Evolutionary conservation across 1,140 invertebrate species (phyloP), one percentile per base, ranked within the genome.

Genomic region (Argopecten irradians): DNA sequence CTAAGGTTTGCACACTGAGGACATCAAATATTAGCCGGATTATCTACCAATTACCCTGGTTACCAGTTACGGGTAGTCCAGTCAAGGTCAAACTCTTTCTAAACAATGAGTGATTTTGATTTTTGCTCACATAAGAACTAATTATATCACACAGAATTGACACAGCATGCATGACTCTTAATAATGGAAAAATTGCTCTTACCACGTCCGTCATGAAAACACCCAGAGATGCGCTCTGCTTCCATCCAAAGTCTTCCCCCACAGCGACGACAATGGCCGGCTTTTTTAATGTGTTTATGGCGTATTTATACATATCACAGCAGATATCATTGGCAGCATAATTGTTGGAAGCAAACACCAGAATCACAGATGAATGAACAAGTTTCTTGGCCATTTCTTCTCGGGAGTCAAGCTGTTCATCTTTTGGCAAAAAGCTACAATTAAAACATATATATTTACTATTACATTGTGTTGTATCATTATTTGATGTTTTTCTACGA

Each of bases 291-390:
- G 92, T 94, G 19, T 92, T 86, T 33, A 93, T 90, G 13, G 94
- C 94, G 89, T 93, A 94, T 89, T 94, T 94, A 85, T 94, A 95
- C 19, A 95, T 87, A 34, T 94, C 92, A 83, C 92, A 93, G 89
- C 94, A 94, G 8, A 83, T 85, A 46, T 93, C 90, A 85, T 95
- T 92, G 34, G 92, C 89, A 0, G 93, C 93, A 90, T 93, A 95
- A 34, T 92, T 91, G 83, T 93, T 92, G 11, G 94, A 94, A 34
- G 95, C 93, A 86, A 94, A 94, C 13, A 92, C 94, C n/a, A 95
- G 34, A 90, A 95, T 92, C 5, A 94, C 87, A n/a, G 92, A 91
- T 34, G 93, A 91, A 87, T 94, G 93, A 46, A 92, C 92, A 9
- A 94, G 55, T 11, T 93, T 92, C 71, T 90, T 90, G 8, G 92